Evolutionary conservation across 2,797 vertebrate genomes (phyloP).

Genomic region (Pristis pectinata): DNA sequence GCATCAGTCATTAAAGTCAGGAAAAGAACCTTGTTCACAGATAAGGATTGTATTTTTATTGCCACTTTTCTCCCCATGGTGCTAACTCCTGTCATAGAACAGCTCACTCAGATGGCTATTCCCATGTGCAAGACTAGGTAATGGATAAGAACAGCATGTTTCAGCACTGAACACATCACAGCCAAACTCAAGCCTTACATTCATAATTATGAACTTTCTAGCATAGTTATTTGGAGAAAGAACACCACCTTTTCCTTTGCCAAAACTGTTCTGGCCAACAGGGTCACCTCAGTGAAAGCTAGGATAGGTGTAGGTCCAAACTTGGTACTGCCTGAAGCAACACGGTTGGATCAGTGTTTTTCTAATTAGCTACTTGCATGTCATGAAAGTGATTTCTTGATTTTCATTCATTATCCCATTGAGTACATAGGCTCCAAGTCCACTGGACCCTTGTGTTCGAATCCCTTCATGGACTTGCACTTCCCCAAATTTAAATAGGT

Average conservation of each 20-base stretch:
- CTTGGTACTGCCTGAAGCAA: neutral
- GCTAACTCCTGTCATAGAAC: neutral
- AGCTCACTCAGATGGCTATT: neutral
- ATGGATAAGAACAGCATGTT: neutral
- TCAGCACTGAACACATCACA: neutral
- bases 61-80: neutral
- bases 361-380: neutral
- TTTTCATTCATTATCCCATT: neutral
- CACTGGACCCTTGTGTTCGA: neutral
- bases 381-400: neutral
- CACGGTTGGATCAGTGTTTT: neutral
- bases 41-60: neutral
- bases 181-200: neutral
- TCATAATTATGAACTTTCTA: neutral
- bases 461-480: neutral
- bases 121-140: neutral
- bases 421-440: neutral
- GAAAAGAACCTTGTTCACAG: neutral
- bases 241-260: neutral
- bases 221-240: neutral
- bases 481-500: no score
- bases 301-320: neutral
- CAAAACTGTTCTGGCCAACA: neutral
- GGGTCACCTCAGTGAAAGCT: neutral
- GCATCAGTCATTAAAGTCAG: neutral